Base-by-base conservation (phyloP, 1,140 invertebrate species). In the Periplaneta americana region DNA sequence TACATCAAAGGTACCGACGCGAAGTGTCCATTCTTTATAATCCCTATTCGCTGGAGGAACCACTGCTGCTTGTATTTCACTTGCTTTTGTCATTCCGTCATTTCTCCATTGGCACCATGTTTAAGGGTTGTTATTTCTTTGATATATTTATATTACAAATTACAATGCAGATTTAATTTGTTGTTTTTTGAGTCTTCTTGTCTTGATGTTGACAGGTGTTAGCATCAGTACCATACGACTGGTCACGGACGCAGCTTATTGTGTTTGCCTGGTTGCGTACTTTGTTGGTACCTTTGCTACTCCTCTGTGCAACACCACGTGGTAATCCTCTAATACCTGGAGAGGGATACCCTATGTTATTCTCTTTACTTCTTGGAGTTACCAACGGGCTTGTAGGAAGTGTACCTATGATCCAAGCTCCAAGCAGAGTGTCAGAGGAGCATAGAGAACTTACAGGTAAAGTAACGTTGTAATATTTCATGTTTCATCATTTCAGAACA, bases 351-450 rank as follows among this genome's bases (percentile, higher is more conserved):
- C 91, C 95, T 0, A 90, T 96, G 79, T 86, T 87, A 33, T 86
- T 87, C 74, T 94, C 95, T 5, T 88, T 95, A 9, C 85, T 95
- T 0, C 88, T 98, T 66, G 97, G 97, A 22, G 88, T 97, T 1
- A 94, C 93, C 78, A 98, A 98, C 85, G 97, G 96, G 0, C 89
- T 97, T 28, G 92, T 97, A 80, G 96, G 97, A 2, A 96, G 95
- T 82, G 91, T 97, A 15, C 96, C 96, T 0, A 98, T 98, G 95
- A 96, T 98, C 78, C 91, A 96, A 82, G 96, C 96, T 1, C 95
- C 96, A 10, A 93, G 92, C 37, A 93, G 95, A 86, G 96, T 98
- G 3, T 90, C 93, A 1, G 93, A 94, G 80, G 92, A 94, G n/a
- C 90, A 94, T 82, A 91, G 93, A 79, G 95, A 96, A 88, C 89